Conservation (phyloP, 2,797 vertebrate genomes). For the Merluccius polli region DNA sequence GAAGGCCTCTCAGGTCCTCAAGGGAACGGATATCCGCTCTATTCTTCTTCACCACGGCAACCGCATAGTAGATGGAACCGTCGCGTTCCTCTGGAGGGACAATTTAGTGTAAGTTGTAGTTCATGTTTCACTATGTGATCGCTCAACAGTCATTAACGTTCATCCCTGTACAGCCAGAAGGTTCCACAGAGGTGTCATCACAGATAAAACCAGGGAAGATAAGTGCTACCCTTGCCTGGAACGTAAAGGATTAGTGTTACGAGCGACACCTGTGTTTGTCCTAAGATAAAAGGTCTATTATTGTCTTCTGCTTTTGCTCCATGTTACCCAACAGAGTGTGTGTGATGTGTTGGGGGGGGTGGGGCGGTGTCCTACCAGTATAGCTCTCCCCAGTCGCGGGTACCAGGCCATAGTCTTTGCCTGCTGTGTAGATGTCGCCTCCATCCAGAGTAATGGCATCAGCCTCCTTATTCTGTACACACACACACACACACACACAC, state of each 20-base stretch:
- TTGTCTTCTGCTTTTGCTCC: too few species aligned
- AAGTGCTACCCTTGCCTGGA: too few species aligned
- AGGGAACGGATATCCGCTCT: slow-evolving; percentile 72
- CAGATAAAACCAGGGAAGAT: too few species aligned
- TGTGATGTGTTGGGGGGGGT: neutral
- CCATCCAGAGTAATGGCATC: slow-evolving; percentile 84
- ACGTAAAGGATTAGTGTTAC: too few species aligned
- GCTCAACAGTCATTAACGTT: neutral
- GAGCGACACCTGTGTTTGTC: too few species aligned
- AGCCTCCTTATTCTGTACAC: slow-evolving; percentile 75
- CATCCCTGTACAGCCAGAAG: neutral
- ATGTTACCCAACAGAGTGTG: neutral
- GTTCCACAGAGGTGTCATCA: neutral
- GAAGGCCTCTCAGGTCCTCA: slow-evolving; percentile 75
- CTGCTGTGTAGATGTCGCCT: slow-evolving; percentile 85
- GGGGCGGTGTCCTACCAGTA: slow-evolving; percentile 66
- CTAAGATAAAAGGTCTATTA: too few species aligned
- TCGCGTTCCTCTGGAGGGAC: slow-evolving; percentile 65
- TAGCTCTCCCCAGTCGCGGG: slow-evolving; percentile 89
- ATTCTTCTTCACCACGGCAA: slow-evolving; percentile 81
- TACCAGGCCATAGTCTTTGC: slow-evolving; percentile 81
- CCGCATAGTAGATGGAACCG: slow-evolving; percentile 80
- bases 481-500: slow-evolving; percentile 1
- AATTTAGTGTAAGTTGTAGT: neutral
- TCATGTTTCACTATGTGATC: neutral